Evolutionary conservation across 2,113 vertebrate species (phyloP).

Genomic region (Ia io): DNA sequence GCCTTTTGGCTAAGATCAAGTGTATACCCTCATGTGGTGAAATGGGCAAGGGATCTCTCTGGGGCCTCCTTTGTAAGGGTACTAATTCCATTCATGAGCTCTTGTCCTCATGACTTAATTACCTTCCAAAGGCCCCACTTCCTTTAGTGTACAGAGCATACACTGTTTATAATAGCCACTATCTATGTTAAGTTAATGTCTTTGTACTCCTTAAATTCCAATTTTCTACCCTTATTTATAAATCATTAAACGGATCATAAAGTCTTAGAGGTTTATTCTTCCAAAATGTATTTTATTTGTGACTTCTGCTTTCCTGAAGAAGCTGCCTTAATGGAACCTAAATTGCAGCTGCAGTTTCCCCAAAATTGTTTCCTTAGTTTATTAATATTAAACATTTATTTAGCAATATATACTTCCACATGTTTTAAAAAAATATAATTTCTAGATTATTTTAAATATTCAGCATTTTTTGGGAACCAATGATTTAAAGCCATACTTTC

Average conservation of each 20-base stretch:
- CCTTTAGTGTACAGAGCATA: neutral
- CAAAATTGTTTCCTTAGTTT: neutral
- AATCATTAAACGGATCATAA: neutral
- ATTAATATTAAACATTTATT: neutral
- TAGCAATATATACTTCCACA: neutral
- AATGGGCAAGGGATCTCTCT: neutral
- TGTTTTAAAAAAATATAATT: neutral
- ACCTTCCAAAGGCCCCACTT: rapidly evolving
- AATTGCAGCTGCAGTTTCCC: neutral
- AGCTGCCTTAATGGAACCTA: neutral
- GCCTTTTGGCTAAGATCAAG: neutral
- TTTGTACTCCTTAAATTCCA: neutral
- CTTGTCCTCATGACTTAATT: neutral
- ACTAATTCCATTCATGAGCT: neutral
- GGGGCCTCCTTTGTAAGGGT: neutral
- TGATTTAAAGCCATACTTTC: neutral
- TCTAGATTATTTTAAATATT: neutral
- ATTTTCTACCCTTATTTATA: neutral
- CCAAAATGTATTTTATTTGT: neutral
- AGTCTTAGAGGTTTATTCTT: neutral
- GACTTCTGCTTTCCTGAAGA: neutral
- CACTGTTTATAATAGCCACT: neutral
- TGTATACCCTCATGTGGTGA: neutral
- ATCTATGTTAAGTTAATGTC: neutral
- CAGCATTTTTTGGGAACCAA: neutral